Evolutionary conservation across 2,888 invertebrate species (phyloP).

Genomic region (Tupiocoris notatus): DNA sequence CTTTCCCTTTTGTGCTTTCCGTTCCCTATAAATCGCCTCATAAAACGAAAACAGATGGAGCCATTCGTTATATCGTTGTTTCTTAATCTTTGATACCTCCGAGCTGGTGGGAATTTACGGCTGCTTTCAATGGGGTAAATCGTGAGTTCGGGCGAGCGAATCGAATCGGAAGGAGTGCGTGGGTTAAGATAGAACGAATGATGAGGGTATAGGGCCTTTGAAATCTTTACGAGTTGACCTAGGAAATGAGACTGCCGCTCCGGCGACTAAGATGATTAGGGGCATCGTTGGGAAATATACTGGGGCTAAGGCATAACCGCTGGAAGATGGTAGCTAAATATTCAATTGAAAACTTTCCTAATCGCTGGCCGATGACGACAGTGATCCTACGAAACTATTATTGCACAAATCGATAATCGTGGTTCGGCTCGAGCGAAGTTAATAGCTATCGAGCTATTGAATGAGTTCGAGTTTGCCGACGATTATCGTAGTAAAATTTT

Average conservation of each 20-base stretch:
- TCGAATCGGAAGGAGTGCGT: not conserved
- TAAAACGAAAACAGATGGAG: conserved; percentile 31
- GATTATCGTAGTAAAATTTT: too few relatives aligned
- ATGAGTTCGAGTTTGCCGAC: too few relatives aligned
- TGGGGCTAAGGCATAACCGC: too few relatives aligned
- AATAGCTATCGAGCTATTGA: too few relatives aligned
- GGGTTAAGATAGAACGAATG: not conserved
- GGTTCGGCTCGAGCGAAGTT: too few relatives aligned
- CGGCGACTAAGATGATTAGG: too few relatives aligned
- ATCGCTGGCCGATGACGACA: too few relatives aligned
- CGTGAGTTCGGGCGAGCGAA: not conserved
- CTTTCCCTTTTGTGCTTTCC: conserved; percentile 17
- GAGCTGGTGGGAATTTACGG: not conserved
- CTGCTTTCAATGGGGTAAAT: not conserved
- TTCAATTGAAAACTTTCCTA: too few relatives aligned
- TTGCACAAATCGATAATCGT: too few relatives aligned
- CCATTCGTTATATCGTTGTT: not conserved
- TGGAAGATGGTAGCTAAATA: too few relatives aligned
- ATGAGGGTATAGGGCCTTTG: not conserved
- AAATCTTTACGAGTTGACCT: not conserved
- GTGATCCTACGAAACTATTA: too few relatives aligned
- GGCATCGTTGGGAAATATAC: too few relatives aligned
- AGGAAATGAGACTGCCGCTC: not conserved
- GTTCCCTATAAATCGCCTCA: conserved; percentile 21
- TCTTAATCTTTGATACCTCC: conserved; percentile 9